Percentiles rank a stretch among this genome's conserved stretches.
phyloP scores from a whole-genome alignment of 2,888 invertebrate genomes.

The Cantharis flavilabris region DNA sequence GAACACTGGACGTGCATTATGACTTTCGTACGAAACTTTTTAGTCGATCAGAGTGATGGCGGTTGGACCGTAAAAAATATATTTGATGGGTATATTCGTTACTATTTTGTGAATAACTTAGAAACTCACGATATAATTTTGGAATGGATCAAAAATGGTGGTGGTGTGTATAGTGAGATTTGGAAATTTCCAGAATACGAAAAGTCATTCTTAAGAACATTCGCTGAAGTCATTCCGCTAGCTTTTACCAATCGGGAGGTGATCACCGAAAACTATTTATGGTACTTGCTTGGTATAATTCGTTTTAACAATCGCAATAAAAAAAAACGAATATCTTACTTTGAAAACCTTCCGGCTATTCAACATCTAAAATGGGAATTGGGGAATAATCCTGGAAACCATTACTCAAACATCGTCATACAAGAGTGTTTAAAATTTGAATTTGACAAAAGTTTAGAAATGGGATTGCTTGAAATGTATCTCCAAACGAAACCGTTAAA shows the following conservation, averaged over 20 bases:
- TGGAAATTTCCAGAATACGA: not conserved
- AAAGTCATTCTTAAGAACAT: conserved; percentile 8
- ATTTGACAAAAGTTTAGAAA: not conserved
- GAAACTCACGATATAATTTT: conserved; percentile 6
- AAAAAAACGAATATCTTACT: not conserved
- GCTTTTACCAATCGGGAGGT: not conserved
- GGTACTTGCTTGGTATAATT: not conserved
- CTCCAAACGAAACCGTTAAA: not conserved
- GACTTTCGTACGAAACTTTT: not conserved
- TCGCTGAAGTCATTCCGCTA: conserved; percentile 1
- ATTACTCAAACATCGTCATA: not conserved
- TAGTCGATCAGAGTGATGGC: not conserved
- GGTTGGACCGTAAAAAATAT: not conserved
- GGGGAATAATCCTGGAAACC: not conserved
- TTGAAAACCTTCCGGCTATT: not conserved
- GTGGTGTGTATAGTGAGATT: not conserved
- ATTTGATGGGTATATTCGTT: not conserved
- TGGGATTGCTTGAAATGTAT: not conserved
- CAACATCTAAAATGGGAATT: not conserved
- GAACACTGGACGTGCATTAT: conserved; percentile 13
- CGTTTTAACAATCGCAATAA: conserved; percentile 7
- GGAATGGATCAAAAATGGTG: not conserved
- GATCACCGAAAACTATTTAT: not conserved
- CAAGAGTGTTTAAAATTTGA: not conserved
- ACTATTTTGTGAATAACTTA: not conserved